phyloP scores from a whole-genome alignment of 2,888 invertebrate species.

The Acrobasis consociella region DNA sequence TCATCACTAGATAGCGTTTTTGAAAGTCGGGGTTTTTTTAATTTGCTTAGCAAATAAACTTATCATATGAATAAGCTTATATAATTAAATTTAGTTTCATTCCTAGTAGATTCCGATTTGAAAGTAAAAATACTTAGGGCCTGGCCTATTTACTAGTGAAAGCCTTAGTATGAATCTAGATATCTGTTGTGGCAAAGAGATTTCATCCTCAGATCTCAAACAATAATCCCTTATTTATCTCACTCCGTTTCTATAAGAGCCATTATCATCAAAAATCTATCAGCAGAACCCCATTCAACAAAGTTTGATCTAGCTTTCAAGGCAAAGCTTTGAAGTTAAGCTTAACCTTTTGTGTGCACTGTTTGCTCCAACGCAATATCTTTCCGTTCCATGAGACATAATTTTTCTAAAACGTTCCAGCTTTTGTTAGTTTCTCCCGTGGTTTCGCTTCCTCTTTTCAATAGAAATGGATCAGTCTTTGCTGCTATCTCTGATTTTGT shows the following conservation, averaged over 20 bases:
- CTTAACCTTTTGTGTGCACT: conserved; percentile 13
- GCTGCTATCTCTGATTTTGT: background rate
- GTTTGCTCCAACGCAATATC: conserved; percentile 16
- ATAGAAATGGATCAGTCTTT: background rate
- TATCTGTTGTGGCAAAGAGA: too few relatives aligned
- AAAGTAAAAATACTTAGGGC: too few relatives aligned
- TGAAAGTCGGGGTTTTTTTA: too few relatives aligned
- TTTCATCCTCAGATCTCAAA: too few relatives aligned
- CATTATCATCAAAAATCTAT: conserved; percentile 14
- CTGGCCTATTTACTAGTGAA: too few relatives aligned
- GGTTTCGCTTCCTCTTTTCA: conserved; percentile 6
- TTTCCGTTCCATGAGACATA: conserved; percentile 8
- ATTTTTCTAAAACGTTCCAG: conserved; percentile 13
- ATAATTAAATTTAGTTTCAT: too few relatives aligned
- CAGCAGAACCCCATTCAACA: conserved; percentile 13
- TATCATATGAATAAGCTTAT: too few relatives aligned
- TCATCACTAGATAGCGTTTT: too few relatives aligned
- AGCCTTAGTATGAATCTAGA: too few relatives aligned
- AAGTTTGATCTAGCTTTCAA: conserved; percentile 16
- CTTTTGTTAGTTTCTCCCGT: background rate
- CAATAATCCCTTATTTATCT: too few relatives aligned
- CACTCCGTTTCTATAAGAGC: background rate
- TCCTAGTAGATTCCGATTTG: too few relatives aligned
- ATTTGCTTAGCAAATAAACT: too few relatives aligned
- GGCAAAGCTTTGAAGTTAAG: conserved; percentile 4